Base-by-base conservation (phyloP, 2,113 vertebrate species). In the Origma solitaria region DNA sequence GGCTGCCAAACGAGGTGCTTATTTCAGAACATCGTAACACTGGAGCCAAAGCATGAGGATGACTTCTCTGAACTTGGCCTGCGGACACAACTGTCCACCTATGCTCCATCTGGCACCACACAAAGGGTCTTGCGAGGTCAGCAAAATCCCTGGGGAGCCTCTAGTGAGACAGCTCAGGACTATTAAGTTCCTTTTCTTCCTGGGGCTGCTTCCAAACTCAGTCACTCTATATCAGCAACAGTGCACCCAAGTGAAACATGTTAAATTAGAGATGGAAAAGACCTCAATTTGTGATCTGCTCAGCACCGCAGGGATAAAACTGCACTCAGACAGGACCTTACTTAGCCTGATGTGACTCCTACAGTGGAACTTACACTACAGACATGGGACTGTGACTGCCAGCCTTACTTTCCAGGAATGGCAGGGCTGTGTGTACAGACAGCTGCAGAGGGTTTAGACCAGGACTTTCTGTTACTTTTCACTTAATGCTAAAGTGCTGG, bases 321-420 rank as follows among this genome's bases (percentile, higher is more conserved):
- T 42, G 45, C 27, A 5, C 58, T 70, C 38, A 80, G 58, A 11
- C 49, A 94, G 45, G 71, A 47, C 54, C 90, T 87, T 13, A 86
- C 62, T 47, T 76, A 78, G 82, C 51, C 58, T 50, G 22, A 82
- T 47, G 13, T 1, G 11, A 80, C 27, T 64, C 70, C 65, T 23
- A 2, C 37, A 57, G 30, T 44, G 60, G 81, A 77, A 56, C 53
- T 88, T 42, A 47, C 11, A 24, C n/a, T 33, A n/a, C 50, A 40
- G 83, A 62, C 22, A 11, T 1, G 15, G 69, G 54, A 78, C 69
- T 71, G 58, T 2, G 9, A 72, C 64, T 88, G 86, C 82, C 76
- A 95, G 82, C 38, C n/a, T 75, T 44, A 31, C 94, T 97, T 95
- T 90, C 95, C 90, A 94, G 96, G 95, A 66, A 25, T 77, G 61